Conservation (phyloP, 2,888 invertebrate species). For the Caenorhabditis sp. region DNA sequence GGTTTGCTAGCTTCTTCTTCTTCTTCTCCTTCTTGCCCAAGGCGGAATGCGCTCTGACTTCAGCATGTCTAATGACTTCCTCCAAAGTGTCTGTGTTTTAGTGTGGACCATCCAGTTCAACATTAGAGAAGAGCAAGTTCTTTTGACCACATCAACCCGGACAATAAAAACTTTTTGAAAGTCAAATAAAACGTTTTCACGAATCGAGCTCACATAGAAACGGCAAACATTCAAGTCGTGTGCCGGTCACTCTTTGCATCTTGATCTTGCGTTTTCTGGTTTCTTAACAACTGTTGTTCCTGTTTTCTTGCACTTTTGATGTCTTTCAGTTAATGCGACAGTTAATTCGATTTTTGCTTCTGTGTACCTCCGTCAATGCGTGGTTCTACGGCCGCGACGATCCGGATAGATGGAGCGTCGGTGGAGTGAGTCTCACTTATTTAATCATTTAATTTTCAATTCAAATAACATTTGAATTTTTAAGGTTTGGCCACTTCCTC, state of each 20-base stretch:
- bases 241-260: conserved; percentile 43
- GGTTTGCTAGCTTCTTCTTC: conserved; percentile 8
- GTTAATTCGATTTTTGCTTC: conserved; percentile 3
- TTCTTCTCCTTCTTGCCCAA: conserved; percentile 20
- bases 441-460: too few relatives aligned
- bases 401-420: conserved; percentile 71
- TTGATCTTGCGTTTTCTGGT: conserved; percentile 21
- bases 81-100: conserved; percentile 31
- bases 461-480: too few relatives aligned
- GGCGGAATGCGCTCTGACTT: conserved; percentile 52
- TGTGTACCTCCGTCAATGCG: conserved; percentile 41
- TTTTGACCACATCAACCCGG: background rate
- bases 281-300: background rate
- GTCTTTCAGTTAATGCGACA: conserved; percentile 37
- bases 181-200: conserved; percentile 63
- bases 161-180: conserved; percentile 52
- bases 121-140: conserved; percentile 1
- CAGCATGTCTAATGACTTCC: conserved; percentile 54
- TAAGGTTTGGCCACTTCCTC: conserved; percentile 78
- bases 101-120: conserved; percentile 33
- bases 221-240: conserved; percentile 62
- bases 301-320: too few relatives aligned
- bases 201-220: conserved; percentile 37
- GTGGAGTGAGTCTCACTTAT: conserved; percentile 72
- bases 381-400: conserved; percentile 73